Evolutionary conservation across 2,113 vertebrate genomes (phyloP).

Genomic region (Petrocephalus microphthalmus): DNA sequence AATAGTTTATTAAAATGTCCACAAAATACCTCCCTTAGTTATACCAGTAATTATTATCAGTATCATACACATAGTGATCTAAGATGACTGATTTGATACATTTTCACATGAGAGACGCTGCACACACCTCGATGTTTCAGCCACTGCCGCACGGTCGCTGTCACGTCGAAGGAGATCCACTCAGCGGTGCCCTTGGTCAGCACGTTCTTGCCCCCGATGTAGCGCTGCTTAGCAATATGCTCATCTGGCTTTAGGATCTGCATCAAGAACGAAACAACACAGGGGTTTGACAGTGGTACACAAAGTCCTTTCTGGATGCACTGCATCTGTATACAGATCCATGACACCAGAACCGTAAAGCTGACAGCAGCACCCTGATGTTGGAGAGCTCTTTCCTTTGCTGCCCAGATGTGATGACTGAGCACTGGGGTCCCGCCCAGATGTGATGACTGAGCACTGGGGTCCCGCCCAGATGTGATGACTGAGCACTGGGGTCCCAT

Average conservation of each 20-base stretch:
- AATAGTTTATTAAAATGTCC: not conserved
- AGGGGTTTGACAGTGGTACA: not conserved
- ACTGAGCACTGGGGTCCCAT: not conserved
- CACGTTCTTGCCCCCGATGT: conserved; percentile 79
- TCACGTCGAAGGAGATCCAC: conserved; percentile 89
- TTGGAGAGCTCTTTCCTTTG: not conserved
- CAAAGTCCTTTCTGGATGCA: not conserved
- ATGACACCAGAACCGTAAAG: not conserved
- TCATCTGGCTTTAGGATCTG: conserved; percentile 79
- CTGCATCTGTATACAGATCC: not conserved
- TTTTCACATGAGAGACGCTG: not conserved
- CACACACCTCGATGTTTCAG: conserved; percentile 75
- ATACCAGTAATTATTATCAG: not conserved
- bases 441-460: not conserved
- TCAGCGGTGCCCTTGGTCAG: conserved; percentile 73
- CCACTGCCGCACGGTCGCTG: conserved; percentile 84
- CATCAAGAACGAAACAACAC: not conserved
- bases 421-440: not conserved
- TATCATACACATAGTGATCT: not conserved
- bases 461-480: not conserved
- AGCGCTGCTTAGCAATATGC: conserved; percentile 84
- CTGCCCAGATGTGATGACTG: not conserved
- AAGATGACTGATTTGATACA: not conserved
- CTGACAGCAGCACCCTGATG: not conserved
- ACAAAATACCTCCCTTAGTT: not conserved